Evolutionary conservation across 2,888 invertebrate species (phyloP).

Genomic region (Parthenolecanium corni): DNA sequence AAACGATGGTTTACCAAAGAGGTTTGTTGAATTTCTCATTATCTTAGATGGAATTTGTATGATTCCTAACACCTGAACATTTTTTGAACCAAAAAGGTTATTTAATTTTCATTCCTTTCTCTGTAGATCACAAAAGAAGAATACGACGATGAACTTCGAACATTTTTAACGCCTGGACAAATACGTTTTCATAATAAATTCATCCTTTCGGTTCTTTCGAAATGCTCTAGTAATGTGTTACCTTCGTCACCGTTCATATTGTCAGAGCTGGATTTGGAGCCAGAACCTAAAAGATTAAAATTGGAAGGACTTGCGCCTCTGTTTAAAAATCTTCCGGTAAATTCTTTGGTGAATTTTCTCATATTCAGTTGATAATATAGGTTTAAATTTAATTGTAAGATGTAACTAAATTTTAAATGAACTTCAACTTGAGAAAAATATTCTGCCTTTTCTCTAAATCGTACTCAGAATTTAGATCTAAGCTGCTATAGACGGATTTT

Average conservation of each 20-base stretch:
- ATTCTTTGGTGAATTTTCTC: not conserved
- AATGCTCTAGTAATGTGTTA: constrained; percentile 44
- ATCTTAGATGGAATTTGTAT: no score
- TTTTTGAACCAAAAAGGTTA: no score
- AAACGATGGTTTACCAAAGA: constrained; percentile 58
- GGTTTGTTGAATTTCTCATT: constrained; percentile 36
- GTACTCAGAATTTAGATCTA: no score
- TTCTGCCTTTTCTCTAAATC: no score
- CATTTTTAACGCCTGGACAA: constrained; percentile 58
- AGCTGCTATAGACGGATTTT: no score
- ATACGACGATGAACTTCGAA: constrained; percentile 67
- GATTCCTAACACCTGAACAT: no score
- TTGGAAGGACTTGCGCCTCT: constrained; percentile 3
- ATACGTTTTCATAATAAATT: constrained; percentile 77
- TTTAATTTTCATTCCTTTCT: constrained; percentile 16
- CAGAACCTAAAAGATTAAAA: constrained; percentile 6
- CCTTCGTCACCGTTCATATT: constrained; percentile 17
- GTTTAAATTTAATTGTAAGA: no score
- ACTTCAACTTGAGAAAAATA: no score
- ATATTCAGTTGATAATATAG: no score
- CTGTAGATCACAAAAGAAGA: constrained; percentile 62
- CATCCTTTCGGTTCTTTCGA: constrained; percentile 62
- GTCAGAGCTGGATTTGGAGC: constrained; percentile 17
- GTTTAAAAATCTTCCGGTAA: constrained; percentile 11
- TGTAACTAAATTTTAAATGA: no score